Conservation (phyloP, 2,113 vertebrate species). For the Lathamus discolor region DNA sequence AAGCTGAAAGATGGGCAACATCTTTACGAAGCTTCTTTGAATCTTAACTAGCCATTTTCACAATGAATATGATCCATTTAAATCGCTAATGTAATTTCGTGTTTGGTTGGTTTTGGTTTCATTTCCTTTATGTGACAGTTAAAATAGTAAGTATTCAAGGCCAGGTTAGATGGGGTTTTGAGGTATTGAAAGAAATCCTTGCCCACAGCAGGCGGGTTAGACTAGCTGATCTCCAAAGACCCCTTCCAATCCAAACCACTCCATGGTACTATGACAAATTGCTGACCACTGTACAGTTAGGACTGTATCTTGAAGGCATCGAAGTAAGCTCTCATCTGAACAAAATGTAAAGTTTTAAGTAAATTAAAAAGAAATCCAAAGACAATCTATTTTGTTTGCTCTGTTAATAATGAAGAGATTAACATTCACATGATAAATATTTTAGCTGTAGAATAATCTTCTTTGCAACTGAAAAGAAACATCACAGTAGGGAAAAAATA, state of each 20-base stretch:
- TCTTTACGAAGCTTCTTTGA: background rate
- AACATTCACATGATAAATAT: conserved; percentile 64
- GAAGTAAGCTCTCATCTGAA: background rate
- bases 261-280: background rate
- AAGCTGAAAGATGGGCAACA: background rate
- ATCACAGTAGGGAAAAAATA: conserved; percentile 28
- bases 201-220: background rate
- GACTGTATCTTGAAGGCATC: background rate
- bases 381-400: conserved; percentile 21
- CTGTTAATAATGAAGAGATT: conserved; percentile 61
- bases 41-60: background rate
- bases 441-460: conserved; percentile 67
- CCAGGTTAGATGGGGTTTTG: background rate
- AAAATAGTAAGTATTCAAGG: background rate
- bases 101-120: background rate
- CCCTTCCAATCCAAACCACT: background rate
- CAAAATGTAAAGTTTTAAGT: conserved; percentile 24
- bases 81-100: background rate
- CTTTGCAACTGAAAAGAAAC: conserved; percentile 62
- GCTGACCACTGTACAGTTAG: background rate
- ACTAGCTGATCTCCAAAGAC: background rate
- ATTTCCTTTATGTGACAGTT: background rate
- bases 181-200: background rate
- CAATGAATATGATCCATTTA: background rate
- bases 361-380: conserved; percentile 60